phyloP scores from a whole-genome alignment of 2,113 vertebrate genomes.

The Oophaga pumilio region DNA sequence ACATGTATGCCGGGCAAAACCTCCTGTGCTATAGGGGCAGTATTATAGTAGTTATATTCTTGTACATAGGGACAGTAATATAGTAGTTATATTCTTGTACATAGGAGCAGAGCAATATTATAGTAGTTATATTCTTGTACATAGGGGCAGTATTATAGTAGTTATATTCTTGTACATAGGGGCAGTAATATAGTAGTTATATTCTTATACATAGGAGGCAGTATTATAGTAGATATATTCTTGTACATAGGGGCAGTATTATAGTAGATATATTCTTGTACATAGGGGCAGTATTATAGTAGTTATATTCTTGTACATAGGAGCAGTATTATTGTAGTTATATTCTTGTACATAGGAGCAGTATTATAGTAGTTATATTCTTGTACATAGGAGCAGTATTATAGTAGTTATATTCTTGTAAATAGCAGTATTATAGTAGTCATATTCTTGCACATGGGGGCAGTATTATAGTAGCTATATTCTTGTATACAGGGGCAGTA shows the following conservation, averaged over 20 bases:
- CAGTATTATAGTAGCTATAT: not conserved
- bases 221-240: constrained; percentile 16
- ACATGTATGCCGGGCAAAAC: not conserved
- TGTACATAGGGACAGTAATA: not conserved
- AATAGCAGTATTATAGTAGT: not conserved
- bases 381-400: constrained; percentile 3
- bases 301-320: constrained; percentile 15
- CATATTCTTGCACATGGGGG: not conserved
- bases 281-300: not conserved
- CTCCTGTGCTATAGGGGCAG: not conserved
- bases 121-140: constrained; percentile 10
- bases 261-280: not conserved
- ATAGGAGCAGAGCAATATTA: not conserved
- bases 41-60: constrained; percentile 17
- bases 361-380: constrained; percentile 7
- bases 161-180: constrained; percentile 10
- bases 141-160: constrained; percentile 4
- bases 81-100: constrained; percentile 9
- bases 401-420: constrained; percentile 9
- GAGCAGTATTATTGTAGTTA: constrained; percentile 6
- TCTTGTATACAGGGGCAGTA: not conserved
- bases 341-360: not conserved
- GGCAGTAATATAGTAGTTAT: constrained; percentile 2
- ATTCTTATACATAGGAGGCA: constrained; percentile 5
- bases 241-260: not conserved